phyloP scores from a whole-genome alignment of 2,113 vertebrate genomes.

The Mobula hypostoma region DNA sequence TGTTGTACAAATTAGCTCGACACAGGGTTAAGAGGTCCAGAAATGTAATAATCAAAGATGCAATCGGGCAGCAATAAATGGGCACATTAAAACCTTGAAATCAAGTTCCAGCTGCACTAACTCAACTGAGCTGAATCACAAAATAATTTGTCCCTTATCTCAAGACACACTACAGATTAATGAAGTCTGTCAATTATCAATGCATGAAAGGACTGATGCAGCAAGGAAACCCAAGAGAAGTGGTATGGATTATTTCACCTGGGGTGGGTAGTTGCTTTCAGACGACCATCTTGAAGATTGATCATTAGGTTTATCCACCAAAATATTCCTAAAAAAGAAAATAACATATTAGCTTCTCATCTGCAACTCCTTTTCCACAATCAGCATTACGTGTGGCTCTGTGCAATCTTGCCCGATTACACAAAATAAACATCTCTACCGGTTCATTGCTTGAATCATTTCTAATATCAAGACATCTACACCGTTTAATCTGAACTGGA shows the following conservation, averaged over 20 bases:
- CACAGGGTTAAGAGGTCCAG: not conserved
- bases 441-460: not conserved
- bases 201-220: not conserved
- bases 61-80: not conserved
- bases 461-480: not conserved
- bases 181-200: not conserved
- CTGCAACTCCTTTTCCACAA: not conserved
- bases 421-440: not conserved
- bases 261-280: constrained; percentile 97
- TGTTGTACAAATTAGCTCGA: too few species aligned
- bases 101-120: too few species aligned
- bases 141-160: not conserved
- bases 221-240: not conserved
- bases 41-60: not conserved
- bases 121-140: not conserved
- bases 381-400: not conserved
- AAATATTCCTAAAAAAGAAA: constrained; percentile 77
- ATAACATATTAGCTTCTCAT: constrained; percentile 19
- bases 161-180: not conserved
- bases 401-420: not conserved
- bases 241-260: constrained; percentile 59
- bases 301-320: constrained; percentile 96
- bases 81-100: not conserved
- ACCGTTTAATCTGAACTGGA: not conserved
- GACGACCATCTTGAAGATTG: constrained; percentile 98